Evolutionary conservation across 2,113 vertebrate species (phyloP), one percentile per base, ranked within the genome.

Genomic region (Chionomys nivalis): DNA sequence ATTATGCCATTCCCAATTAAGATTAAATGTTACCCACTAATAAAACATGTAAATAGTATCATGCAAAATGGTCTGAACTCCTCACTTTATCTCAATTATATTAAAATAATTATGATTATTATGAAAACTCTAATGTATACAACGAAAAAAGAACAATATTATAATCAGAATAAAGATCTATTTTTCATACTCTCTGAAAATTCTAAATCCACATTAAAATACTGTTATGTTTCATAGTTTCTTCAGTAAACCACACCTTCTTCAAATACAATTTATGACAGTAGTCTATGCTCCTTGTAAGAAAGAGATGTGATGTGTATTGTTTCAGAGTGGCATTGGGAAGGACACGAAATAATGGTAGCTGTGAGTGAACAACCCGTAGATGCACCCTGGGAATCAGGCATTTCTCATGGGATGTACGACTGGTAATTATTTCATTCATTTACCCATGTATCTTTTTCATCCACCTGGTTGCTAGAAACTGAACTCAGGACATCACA

Each of bases 161-260:
- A 0, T 55, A 88, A n/a, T 55, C 13, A 47, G 33, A 68, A 11
- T 9, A 49, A 19, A 11, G 11, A n/a, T 44, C 86, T 26, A 75
- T 72, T 73, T 61, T 92, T 77, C 52, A 72, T 90, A 83, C 89
- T 92, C 63, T 76, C 90, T 92, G 23, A 39, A 61, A 87, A 87
- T n/a, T 81, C 1, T 72, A 52, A 76, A 87, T 47, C 7, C 24
- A 58, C 3, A 36, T 94, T 6, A 16, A 79, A 79, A 47, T 31
- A 65, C 19, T 44, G 28, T 12, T 77, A 55, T 73, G n/a, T 75
- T 76, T 13, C 52, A 73, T 94, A 28, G 49, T 65, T 72, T 47
- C 63, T 33, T 90, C 70, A 55, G 23, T 65, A 63, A 12, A 86
- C 47, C 16, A 47, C 17, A 39, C 2, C 44, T 39, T 52, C 4